Conservation (phyloP, 1,140 invertebrate genomes). For the Drosophila nigrodunni region DNA sequence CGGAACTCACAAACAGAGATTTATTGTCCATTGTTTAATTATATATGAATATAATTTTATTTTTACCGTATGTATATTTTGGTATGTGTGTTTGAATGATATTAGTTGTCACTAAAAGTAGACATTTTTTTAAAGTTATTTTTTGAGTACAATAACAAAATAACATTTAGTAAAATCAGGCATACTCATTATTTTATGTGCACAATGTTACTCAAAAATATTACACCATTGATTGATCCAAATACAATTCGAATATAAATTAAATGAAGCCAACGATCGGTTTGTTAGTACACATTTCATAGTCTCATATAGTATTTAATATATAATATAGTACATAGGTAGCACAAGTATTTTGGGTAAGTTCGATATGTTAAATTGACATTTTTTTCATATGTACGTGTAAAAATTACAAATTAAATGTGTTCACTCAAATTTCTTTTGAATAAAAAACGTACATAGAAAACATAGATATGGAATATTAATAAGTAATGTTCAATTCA, state of each 20-base stretch:
- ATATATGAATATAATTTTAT: conserved; percentile 5
- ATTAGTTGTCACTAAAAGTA: not conserved
- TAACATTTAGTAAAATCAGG: conserved; percentile 22
- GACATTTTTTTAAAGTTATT: conserved; percentile 1
- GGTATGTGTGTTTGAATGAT: not conserved
- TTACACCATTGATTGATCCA: conserved; percentile 7
- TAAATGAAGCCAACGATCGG: conserved; percentile 1
- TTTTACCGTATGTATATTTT: conserved; percentile 3
- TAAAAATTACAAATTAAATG: conserved; percentile 1
- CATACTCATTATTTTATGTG: conserved; percentile 10
- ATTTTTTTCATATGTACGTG: conserved; percentile 30
- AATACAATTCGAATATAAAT: not conserved
- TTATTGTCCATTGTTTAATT: conserved; percentile 43
- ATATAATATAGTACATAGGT: conserved; percentile 24
- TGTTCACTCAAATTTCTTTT: not conserved
- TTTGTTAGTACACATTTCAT: conserved; percentile 21
- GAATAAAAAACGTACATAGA: conserved; percentile 3
- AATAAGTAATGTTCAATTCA: not conserved
- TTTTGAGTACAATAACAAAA: conserved; percentile 15
- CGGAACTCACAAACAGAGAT: conserved; percentile 48
- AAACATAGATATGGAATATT: conserved; percentile 8
- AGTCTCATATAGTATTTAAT: conserved; percentile 7
- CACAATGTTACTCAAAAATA: not conserved
- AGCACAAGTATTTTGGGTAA: conserved; percentile 31
- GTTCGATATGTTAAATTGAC: conserved; percentile 64